Conservation (phyloP, 2,113 vertebrate genomes). For the Aix galericulata region DNA sequence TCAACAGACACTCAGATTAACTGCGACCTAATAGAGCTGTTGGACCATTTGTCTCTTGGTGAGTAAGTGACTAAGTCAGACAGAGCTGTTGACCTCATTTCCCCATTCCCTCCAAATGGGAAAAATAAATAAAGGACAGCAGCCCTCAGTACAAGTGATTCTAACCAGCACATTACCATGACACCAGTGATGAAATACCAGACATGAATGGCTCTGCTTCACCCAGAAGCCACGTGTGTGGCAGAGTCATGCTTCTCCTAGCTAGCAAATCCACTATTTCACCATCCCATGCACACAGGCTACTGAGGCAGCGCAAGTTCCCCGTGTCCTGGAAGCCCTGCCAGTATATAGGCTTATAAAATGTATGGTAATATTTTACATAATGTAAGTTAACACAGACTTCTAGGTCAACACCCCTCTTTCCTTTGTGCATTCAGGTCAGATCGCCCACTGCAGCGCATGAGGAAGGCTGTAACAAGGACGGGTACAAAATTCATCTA, state of each 20-base stretch:
- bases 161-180: background rate
- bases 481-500: background rate
- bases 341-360: background rate
- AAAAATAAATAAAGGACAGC: conserved; percentile 17
- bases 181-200: background rate
- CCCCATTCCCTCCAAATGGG: background rate
- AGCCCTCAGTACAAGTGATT: background rate
- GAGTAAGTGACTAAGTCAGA: background rate
- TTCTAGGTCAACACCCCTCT: background rate
- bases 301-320: background rate
- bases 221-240: background rate
- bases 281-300: background rate
- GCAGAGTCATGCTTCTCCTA: background rate
- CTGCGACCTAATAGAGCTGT: background rate
- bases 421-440: background rate
- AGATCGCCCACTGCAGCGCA: background rate
- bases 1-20: background rate
- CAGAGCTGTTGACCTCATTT: conserved; percentile 41
- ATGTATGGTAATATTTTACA: background rate
- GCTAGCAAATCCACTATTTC: background rate
- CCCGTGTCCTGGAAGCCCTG: background rate
- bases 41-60: background rate
- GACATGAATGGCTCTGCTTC: background rate
- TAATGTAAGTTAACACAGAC: background rate
- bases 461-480: background rate